Base-by-base conservation (phyloP, 2,797 vertebrate genomes). In the Pogoniulus pusillus region DNA sequence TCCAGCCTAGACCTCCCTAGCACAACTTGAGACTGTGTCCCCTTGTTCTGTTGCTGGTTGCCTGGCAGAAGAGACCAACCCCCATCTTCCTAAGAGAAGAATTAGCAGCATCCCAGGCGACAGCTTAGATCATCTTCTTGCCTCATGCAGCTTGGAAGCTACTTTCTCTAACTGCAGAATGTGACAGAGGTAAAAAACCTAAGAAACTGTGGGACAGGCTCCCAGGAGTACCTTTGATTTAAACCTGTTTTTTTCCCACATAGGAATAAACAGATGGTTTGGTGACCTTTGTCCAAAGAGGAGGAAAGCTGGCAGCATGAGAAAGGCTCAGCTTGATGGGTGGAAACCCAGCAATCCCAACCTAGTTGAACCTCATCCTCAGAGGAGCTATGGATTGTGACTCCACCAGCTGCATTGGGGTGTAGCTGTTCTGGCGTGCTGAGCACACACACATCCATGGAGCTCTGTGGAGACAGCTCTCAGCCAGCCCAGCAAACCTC, bases 241-340 rank as follows among this genome's bases (percentile, higher is more conserved):
- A 60, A 58, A 82, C 51, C 66, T 22, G 32, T 5, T 24, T 37
- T 60, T 60, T 64, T 20, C 27, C 16, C 6, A 10, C 16, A 2
- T 17, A 35, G 22, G 24, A 6, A 53, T 16, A 54, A 59, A 15
- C 9, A 2, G 18, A 6, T 12, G 59, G 32, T 8, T 49, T 2
- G 1, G 24, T 43, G 75, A 45, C 11, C 15, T 62, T n/a, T 69
- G 16, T 29, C 37, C 17, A 20, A 23, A 3, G 32, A 58, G 16
- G 22, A 45, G 47, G 59, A 70, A 54, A n/a, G 29, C 49, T 80
- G 69, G 6, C 45, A 57, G 68, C 34, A 2, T 14, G 17, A 12
- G 22, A 37, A 15, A 14, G 34, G 22, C 47, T 69, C 1, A 0
- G 29, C 16, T 9, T 19, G 10, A 23, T 32, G 5, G 1, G 4